Base-by-base conservation (phyloP, 2,888 invertebrate species). In the Oxytorus armatus region DNA sequence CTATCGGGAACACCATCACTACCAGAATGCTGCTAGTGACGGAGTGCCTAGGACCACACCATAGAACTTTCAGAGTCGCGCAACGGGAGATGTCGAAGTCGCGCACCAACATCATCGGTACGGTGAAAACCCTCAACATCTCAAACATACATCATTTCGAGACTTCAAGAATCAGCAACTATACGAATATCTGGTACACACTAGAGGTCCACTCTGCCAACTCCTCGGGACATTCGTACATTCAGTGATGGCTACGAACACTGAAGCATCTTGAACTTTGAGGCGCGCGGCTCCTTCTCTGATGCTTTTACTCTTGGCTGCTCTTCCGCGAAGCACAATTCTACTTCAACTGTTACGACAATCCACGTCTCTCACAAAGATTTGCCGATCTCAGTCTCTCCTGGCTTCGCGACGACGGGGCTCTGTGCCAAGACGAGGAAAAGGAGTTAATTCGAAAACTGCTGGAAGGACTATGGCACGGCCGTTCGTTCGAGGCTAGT, bases 401-500 rank as follows among this genome's bases (percentile, higher is more conserved):
- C 47, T n/a, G 49, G 33, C 51, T 25, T 10, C 25, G 53, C 49
- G 74, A 77, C 79, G 72, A 53, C 51, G 83, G 84, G 84, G 82
- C 83, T 85, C 81, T 82, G 87, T 76, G 85, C 78, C 83, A 85
- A 85, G 83, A 83, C 84, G 77, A 83, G 73, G 74, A 57, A 83
- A 79, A 78, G 69, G 84, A 83, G 88, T 87, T 88, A 88, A 89
- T 89, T 89, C 86, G 86, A 87, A 86, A 86, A 88, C 87, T 88
- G 74, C 73, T 59, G 70, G 81, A 66, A 69, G 76, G 44, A 44
- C 14, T 39, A n/a, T n/a, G 66, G 82, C 80, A 59, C 70, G 61
- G 69, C n/a, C 55, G 82, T 51, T 70, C 70, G 76, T 57, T 75
- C 61, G 53, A 55, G 49, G 73, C 10, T 51, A 18, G 68, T 68